These are phyloP conservation scores for Campoplex capitator DNA, from an alignment of 2,888 invertebrate species.

Conservation along the genomic window DNA sequence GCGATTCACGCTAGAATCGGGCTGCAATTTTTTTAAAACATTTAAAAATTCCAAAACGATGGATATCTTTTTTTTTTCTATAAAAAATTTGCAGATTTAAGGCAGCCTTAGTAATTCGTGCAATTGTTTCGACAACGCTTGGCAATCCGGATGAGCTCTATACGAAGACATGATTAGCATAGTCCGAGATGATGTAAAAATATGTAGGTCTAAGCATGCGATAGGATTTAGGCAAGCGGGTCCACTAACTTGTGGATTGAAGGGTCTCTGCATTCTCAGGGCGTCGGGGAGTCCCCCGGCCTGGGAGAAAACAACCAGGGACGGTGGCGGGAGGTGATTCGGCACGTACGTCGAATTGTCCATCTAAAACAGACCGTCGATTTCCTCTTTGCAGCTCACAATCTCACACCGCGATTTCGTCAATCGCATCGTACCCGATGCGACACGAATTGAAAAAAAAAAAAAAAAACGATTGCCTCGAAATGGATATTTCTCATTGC, in stretches of 20 bases:
- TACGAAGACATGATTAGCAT: constrained; percentile 7
- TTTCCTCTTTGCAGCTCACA: constrained; percentile 70
- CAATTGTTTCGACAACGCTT: neutral
- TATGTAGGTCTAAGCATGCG: constrained; percentile 62
- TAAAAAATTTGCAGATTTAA: too few species aligned
- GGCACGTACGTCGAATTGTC: constrained; percentile 91
- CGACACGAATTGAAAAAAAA: neutral
- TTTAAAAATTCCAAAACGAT: too few species aligned
- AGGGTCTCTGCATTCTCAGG: constrained; percentile 90
- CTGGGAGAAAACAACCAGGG: constrained; percentile 91
- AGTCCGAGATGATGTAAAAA: constrained; percentile 29
- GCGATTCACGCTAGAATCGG: too few species aligned
- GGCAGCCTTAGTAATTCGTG: neutral
- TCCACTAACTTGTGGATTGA: constrained; percentile 89
- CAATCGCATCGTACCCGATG: constrained; percentile 32
- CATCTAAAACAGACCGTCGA: constrained; percentile 86
- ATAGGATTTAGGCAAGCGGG: constrained; percentile 70
- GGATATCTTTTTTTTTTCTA: too few species aligned
- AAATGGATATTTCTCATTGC: neutral
- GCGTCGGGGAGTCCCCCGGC: constrained; percentile 91
- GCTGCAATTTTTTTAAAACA: too few species aligned
- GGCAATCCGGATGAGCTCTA: neutral
- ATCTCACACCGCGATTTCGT: constrained; percentile 44
- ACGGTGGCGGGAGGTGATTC: constrained; percentile 90
- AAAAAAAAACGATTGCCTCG: neutral